Conservation (phyloP, 2,113 vertebrate genomes). For the Catharus bicknelli region DNA sequence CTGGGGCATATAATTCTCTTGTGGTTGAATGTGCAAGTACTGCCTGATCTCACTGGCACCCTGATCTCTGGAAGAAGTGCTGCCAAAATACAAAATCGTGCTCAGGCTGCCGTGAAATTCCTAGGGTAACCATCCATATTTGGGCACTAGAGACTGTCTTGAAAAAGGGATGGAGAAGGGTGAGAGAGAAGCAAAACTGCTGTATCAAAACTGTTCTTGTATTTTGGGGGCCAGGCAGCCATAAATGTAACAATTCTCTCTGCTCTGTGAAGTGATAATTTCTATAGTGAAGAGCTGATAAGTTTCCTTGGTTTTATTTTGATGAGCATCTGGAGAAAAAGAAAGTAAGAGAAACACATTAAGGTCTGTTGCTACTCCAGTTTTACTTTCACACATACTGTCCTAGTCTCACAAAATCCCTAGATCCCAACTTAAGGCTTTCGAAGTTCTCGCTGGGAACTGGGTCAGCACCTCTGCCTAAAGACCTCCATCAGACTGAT, state of each 20-base stretch:
- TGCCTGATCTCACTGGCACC: not conserved
- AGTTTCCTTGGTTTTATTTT: not conserved
- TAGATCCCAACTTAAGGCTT: not conserved
- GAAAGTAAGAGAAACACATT: too few relatives aligned
- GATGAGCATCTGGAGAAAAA: not conserved
- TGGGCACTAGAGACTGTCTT: not conserved
- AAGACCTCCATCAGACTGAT: not conserved
- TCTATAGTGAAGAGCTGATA: not conserved
- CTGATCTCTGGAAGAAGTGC: not conserved
- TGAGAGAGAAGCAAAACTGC: not conserved
- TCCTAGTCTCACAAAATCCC: not conserved
- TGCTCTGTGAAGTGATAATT: not conserved
- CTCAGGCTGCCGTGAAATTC: not conserved
- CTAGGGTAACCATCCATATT: not conserved
- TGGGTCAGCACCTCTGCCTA: not conserved
- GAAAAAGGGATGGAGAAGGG: not conserved
- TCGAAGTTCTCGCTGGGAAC: not conserved
- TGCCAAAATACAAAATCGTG: not conserved
- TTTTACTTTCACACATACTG: not conserved
- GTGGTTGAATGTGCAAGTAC: not conserved
- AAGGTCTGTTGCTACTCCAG: not conserved
- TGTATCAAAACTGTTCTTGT: not conserved
- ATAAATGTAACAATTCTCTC: not conserved
- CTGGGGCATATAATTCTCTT: not conserved
- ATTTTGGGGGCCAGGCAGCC: not conserved